Evolutionary conservation across 2,797 vertebrate species (phyloP), one percentile per base, ranked within the genome.

Genomic region (Tapera naevia): DNA sequence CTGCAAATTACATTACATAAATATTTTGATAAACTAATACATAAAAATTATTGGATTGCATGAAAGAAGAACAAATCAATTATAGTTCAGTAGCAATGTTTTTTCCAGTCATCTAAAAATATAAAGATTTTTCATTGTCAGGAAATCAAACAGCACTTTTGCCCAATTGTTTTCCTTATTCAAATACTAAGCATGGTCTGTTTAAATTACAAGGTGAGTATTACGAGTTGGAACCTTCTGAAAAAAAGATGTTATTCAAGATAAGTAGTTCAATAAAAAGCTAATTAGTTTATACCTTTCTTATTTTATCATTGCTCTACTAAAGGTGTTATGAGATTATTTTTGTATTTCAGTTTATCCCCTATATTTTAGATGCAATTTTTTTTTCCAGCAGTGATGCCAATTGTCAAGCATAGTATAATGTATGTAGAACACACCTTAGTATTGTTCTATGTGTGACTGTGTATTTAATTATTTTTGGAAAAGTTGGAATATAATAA

Each of bases 51-150:
- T 21, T 79, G 50, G 69, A 41, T 39, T 92, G 4, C 17, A 78
- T 21, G 58, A 72, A 96, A 94, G 60, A 89, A 95, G 84, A 96
- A 17, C 51, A 95, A 97, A 94, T 90, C 27, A 97, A 57, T 96
- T 95, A 93, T 79, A 71, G 48, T 95, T 97, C 89, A 92, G 46
- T 82, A 91, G 72, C 53, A 60, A 62, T 37, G 65, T 69, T 95
- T 96, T 95, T 95, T 15, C 19, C 30, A 92, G 79, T 93, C 21
- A 95, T 24, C 74, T 88, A 86, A 81, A 96, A 97, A 94, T 83
- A 13, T 23, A 86, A 95, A 90, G 17, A 5, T 43, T 90, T 93
- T 60, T 95, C 97, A 7, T 89, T 24, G 6, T 43, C 74, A 74
- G 92, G 83, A 95, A 96, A 80, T 86, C 41, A 91, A 85, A 91